These are phyloP conservation scores for Harlomillsia oculata DNA, from an alignment of 1,140 invertebrate species.

Conservation along the genomic window DNA sequence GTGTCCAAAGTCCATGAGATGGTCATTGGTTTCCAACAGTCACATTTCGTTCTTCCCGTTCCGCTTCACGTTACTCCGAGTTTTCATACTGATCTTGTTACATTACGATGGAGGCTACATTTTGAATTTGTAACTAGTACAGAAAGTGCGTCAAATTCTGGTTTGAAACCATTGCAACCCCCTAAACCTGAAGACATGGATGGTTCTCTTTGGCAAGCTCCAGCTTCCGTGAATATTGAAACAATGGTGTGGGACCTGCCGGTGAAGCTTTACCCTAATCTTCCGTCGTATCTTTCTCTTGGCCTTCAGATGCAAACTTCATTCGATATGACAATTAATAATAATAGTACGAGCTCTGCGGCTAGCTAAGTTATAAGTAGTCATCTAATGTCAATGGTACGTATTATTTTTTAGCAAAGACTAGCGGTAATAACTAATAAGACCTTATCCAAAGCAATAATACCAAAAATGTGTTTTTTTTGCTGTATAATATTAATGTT, in stretches of 20 bases:
- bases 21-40: conserved; percentile 75
- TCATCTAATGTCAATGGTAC: too few species aligned
- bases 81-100: conserved; percentile 77
- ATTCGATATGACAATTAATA: conserved; percentile 32
- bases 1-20: conserved; percentile 86
- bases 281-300: conserved; percentile 65
- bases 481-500: too few species aligned
- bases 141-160: conserved; percentile 8
- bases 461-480: too few species aligned
- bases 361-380: too few species aligned
- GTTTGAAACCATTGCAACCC: conserved; percentile 36
- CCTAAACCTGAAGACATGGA: conserved; percentile 39
- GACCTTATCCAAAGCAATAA: too few species aligned
- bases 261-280: conserved; percentile 80
- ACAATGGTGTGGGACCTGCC: conserved; percentile 97
- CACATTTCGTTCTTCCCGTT: conserved; percentile 82
- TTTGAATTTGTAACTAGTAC: conserved; percentile 90
- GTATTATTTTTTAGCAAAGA: too few species aligned
- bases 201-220: conserved; percentile 68
- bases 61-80: conserved; percentile 87
- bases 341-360: not conserved
- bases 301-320: conserved; percentile 38
- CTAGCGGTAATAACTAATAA: too few species aligned
- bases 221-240: conserved; percentile 75
- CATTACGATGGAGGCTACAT: conserved; percentile 81